Evolutionary conservation across 2,888 invertebrate species (phyloP).

Genomic region (Muscina levida): DNA sequence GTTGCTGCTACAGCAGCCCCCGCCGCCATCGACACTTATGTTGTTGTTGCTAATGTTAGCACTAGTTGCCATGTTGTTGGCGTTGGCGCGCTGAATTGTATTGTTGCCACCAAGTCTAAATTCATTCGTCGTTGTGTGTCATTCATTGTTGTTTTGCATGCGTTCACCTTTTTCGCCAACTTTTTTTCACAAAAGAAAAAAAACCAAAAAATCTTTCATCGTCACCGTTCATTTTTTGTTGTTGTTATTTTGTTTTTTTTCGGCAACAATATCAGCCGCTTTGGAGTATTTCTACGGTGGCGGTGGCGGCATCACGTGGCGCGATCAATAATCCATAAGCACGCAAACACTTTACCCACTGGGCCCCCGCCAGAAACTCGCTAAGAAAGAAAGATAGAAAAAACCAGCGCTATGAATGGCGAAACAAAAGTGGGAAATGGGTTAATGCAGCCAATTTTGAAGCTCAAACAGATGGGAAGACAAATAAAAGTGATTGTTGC

Average conservation of each 20-base stretch:
- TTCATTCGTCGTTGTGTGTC: constrained; percentile 38
- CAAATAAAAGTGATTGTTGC: constrained; percentile 53
- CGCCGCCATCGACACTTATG: not conserved
- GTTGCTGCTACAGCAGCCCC: constrained; percentile 27
- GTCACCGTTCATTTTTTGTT: not conserved
- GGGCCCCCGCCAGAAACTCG: no score
- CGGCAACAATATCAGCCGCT: constrained; percentile 9
- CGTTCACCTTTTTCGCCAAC: constrained; percentile 46
- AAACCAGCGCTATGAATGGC: constrained; percentile 39
- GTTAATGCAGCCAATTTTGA: constrained; percentile 73
- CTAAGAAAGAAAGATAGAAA: constrained; percentile 28
- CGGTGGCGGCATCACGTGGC: constrained; percentile 71
- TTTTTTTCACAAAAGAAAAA: not conserved
- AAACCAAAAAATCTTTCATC: no score
- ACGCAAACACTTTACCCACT: constrained; percentile 70
- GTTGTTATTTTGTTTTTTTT: not conserved
- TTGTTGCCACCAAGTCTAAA: constrained; percentile 60
- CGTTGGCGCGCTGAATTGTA: constrained; percentile 34
- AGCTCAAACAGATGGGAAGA: constrained; percentile 36
- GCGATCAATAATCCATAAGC: constrained; percentile 75
- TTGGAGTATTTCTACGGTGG: constrained; percentile 48
- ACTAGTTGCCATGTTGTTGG: constrained; percentile 45
- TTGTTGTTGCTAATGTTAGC: constrained; percentile 33
- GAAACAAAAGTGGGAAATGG: constrained; percentile 71
- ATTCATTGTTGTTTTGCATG: constrained; percentile 62